These are phyloP conservation scores for Mimas tiliae DNA, from an alignment of 2,888 invertebrate species.

Conservation along the genomic window DNA sequence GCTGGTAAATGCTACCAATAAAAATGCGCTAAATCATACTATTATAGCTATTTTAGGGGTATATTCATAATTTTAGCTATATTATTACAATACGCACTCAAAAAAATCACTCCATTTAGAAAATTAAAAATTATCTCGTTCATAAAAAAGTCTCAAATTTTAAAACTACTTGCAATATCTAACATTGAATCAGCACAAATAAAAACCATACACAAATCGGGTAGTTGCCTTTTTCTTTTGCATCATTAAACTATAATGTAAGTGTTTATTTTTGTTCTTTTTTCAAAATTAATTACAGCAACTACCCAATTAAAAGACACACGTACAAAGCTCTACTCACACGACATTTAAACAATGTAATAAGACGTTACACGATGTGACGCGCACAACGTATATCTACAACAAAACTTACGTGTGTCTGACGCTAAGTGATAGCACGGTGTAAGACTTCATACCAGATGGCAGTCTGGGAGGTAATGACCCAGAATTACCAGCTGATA, in stretches of 20 bases:
- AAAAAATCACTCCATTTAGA: no score
- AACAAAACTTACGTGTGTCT: slow-evolving; percentile 69
- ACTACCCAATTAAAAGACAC: slow-evolving; percentile 40
- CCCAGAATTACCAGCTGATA: slow-evolving; percentile 99
- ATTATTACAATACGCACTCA: neutral
- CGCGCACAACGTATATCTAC: slow-evolving; percentile 46
- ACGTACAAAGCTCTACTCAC: slow-evolving; percentile 44
- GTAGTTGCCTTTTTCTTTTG: neutral
- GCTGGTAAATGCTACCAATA: neutral
- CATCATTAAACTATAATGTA: no score
- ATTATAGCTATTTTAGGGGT: neutral
- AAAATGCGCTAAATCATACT: neutral
- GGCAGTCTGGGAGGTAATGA: slow-evolving; percentile 91
- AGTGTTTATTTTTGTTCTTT: no score
- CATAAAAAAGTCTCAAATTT: neutral
- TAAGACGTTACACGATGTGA: slow-evolving; percentile 22
- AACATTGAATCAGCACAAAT: slow-evolving; percentile 13
- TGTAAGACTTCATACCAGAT: slow-evolving; percentile 90
- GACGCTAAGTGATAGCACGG: slow-evolving; percentile 49
- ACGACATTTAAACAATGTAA: slow-evolving; percentile 28
- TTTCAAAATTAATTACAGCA: neutral
- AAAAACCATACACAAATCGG: slow-evolving; percentile 31
- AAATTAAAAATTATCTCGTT: neutral
- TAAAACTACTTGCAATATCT: neutral
- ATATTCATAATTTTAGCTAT: neutral